Percentiles rank a stretch among this genome's conserved stretches.
Conservation (phyloP, 2,113 vertebrate species). For the Erinaceus europaeus region DNA sequence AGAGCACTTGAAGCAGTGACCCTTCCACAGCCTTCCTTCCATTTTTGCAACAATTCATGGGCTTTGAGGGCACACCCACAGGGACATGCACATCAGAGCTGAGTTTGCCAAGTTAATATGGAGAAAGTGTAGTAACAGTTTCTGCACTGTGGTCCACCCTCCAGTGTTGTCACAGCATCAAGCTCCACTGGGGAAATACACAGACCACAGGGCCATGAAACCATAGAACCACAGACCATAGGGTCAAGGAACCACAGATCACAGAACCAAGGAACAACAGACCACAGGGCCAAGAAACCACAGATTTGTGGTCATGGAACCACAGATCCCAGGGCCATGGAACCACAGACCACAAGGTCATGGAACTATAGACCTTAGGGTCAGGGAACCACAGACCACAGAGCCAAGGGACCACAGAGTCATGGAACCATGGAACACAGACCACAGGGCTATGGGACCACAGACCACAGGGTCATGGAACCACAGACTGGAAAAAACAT, state of each 20-base stretch:
- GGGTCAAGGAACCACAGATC: no score
- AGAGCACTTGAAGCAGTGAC: neutral
- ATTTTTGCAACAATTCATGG: fast-evolving
- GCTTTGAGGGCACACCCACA: neutral
- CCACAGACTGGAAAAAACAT: neutral
- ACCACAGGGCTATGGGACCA: no score
- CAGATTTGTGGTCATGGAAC: no score
- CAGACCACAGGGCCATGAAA: neutral
- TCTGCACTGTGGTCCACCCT: neutral
- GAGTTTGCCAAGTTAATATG: neutral
- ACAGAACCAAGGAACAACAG: no score
- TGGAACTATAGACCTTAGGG: no score
- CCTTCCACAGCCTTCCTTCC: fast-evolving
- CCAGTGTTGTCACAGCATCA: neutral
- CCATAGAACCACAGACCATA: no score
- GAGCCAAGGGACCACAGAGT: neutral
- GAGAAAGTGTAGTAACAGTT: neutral
- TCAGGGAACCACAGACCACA: neutral
- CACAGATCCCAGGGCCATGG: no score
- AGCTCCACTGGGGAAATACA: no score
- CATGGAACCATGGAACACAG: no score
- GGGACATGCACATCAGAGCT: fast-evolving
- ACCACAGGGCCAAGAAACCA: neutral
- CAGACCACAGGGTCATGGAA: neutral
- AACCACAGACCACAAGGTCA: no score